Base-by-base conservation (phyloP, 2,797 vertebrate species). In the Enteromius paludinosus region DNA sequence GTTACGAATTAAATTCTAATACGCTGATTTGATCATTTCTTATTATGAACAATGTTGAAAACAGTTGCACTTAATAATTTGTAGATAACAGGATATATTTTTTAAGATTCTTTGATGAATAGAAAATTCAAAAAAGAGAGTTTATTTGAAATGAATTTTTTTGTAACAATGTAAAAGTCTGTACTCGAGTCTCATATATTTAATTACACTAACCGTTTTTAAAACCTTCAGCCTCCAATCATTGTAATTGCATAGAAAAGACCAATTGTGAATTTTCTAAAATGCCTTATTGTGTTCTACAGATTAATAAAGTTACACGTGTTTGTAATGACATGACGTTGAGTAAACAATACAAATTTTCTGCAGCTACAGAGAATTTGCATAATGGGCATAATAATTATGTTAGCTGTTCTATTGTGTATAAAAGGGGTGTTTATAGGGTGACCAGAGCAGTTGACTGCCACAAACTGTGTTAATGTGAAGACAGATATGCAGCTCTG, bases 371-470 rank as follows among this genome's bases (percentile, higher is more conserved):
- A 23, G 23, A 59, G 4, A 4, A 59, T 59, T 25, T 4, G n/a
- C 20, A 12, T 25, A 59, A 23, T 59, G 54, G 54, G 54, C 54
- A 23, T 59, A 25, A 59, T 4, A 0, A 12, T 59, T 59, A 23
- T 56, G 10, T 12, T 56, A 23, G n/a, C 54, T 56, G n/a, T n/a
- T 25, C 54, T 59, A 25, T 12, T 25, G 23, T 0, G 4, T 25
- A 59, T 12, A 25, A 59, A 25, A 59, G 23, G 3, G 10, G 10
- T 12, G n/a, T 23, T 56, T 56, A 12, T 23, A 56, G n/a, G 10
- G 54, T 91, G 89, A 89, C 92, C 87, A 84, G 25, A 7, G 68
- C 85, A 69, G 86, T 88, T 89, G 85, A 89, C 86, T 83, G 78
- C 69, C 64, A 47, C 83, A 61, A 88, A 91, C 87, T 87, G 70